phyloP scores from a whole-genome alignment of 2,113 vertebrate species.

The Syrrhaptes paradoxus region DNA sequence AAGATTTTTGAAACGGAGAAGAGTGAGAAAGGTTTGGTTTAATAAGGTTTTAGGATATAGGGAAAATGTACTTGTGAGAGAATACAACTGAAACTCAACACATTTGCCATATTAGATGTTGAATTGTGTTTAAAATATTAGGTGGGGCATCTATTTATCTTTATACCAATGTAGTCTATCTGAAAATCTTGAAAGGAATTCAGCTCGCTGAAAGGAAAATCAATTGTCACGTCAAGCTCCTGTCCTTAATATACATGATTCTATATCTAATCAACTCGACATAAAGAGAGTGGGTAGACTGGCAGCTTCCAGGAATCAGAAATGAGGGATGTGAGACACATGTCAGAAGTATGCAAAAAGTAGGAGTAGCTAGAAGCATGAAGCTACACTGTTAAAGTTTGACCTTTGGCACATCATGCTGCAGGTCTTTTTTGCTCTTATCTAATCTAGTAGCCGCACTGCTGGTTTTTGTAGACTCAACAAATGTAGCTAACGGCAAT shows the following conservation, averaged over 20 bases:
- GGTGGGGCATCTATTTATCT: neutral
- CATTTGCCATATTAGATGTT: neutral
- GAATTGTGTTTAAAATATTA: neutral
- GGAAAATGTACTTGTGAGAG: neutral
- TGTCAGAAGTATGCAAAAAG: neutral
- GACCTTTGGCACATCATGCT: neutral
- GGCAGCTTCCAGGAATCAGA: neutral
- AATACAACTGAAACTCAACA: neutral
- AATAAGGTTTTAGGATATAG: neutral
- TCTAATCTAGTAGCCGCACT: neutral
- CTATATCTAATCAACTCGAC: neutral
- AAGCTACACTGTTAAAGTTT: neutral
- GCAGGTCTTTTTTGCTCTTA: neutral
- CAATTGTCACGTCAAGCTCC: neutral
- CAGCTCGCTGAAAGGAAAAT: neutral
- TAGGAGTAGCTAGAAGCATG: neutral
- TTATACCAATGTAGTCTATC: neutral
- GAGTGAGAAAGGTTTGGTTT: neutral
- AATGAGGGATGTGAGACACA: neutral
- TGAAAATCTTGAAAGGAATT: neutral
- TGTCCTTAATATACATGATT: neutral
- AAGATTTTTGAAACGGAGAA: neutral
- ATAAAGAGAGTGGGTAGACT: neutral
- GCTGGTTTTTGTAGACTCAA: neutral
- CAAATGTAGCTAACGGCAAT: neutral